These are phyloP conservation scores for Chaenocephalus aceratus DNA, from an alignment of 2,113 vertebrate genomes.

Conservation along the genomic window DNA sequence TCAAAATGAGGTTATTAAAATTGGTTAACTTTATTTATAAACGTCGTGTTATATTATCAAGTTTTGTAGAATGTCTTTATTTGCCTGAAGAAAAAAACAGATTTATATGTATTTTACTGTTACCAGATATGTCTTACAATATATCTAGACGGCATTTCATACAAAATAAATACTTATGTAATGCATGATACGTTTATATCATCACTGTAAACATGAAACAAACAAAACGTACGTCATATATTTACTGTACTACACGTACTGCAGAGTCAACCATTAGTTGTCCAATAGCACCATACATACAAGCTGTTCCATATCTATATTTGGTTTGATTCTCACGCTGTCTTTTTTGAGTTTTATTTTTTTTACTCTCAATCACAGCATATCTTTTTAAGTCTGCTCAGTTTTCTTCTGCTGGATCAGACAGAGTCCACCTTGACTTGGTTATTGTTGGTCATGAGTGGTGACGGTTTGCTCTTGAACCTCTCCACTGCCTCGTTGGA, in stretches of 20 bases:
- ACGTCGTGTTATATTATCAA: conserved; percentile 51
- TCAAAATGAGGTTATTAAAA: conserved; percentile 69
- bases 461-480: conserved; percentile 92
- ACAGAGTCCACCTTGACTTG: conserved; percentile 94
- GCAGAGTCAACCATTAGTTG: conserved; percentile 59
- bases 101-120: conserved; percentile 31
- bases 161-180: conserved; percentile 80
- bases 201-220: conserved; percentile 78
- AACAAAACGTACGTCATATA: conserved; percentile 72
- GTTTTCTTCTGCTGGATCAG: conserved; percentile 73
- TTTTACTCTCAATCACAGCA: conserved; percentile 27
- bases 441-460: conserved; percentile 91
- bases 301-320: conserved; percentile 64
- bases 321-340: conserved; percentile 68
- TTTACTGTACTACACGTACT: conserved; percentile 73
- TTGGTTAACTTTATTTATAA: conserved; percentile 53
- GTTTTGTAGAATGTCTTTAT: conserved; percentile 36
- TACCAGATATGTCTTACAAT: conserved; percentile 67
- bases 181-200: conserved; percentile 76
- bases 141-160: conserved; percentile 71
- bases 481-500: conserved; percentile 90
- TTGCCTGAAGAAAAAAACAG: conserved; percentile 34
- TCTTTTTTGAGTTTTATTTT: neutral
- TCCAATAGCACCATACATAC: conserved; percentile 72
- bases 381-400: conserved; percentile 1